Conservation (phyloP, 2,113 vertebrate species). For the Bos taurus region DNA sequence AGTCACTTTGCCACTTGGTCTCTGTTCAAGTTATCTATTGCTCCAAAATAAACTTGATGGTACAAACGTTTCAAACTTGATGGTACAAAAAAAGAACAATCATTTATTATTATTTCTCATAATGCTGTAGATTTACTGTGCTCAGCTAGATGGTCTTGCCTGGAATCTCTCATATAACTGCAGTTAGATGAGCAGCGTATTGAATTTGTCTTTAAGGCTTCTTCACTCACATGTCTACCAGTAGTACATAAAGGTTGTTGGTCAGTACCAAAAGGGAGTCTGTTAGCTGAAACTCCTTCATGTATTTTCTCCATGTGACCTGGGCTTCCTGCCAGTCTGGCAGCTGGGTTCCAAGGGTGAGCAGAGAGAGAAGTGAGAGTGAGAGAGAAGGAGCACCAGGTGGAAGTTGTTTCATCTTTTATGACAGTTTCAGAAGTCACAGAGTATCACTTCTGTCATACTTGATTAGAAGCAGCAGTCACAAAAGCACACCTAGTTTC, state of each 20-base stretch:
- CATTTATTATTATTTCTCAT: background rate
- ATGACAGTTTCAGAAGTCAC: background rate
- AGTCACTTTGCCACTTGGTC: background rate
- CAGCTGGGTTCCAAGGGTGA: background rate
- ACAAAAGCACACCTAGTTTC: background rate
- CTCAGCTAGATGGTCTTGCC: background rate
- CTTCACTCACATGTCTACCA: background rate
- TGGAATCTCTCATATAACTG: background rate
- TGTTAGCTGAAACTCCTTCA: background rate
- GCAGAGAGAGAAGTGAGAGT: background rate
- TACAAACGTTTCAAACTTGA: background rate
- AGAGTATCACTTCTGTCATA: background rate
- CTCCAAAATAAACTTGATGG: background rate
- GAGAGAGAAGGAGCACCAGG: background rate
- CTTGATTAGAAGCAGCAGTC: background rate
- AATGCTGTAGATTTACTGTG: background rate
- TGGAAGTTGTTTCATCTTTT: background rate
- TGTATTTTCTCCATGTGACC: background rate
- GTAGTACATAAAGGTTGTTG: background rate
- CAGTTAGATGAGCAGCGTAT: background rate
- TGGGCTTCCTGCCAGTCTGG: background rate
- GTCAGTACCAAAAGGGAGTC: background rate
- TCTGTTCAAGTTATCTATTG: background rate
- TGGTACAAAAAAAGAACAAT: background rate
- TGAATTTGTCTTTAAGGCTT: background rate